Conservation (phyloP, 37 sponge, comb jelly and placozoan species). For the Ephydatia muelleri region DNA sequence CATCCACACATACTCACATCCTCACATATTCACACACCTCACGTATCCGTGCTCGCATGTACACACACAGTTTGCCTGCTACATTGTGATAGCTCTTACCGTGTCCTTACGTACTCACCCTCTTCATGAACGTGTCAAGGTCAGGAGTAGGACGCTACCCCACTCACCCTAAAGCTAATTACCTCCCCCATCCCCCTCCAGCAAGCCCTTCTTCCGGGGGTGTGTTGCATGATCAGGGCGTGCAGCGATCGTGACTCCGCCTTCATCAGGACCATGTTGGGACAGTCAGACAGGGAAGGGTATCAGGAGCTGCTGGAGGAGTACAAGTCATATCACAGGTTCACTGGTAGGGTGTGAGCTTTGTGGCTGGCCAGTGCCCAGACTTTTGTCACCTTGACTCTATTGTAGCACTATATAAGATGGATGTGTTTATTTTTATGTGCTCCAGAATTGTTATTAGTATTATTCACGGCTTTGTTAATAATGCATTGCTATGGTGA, state of each 20-base stretch:
- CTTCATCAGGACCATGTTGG: slow-evolving; percentile 49
- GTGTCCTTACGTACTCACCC: not conserved
- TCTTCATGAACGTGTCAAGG: not conserved
- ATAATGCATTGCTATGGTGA: too few species aligned
- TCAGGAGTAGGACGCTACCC: not conserved
- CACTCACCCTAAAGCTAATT: not conserved
- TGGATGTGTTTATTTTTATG: too few species aligned
- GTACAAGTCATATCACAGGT: slow-evolving; percentile 37
- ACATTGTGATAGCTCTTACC: not conserved
- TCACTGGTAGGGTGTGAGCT: slow-evolving; percentile 44
- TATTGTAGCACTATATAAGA: too few species aligned
- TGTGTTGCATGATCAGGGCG: slow-evolving; percentile 36
- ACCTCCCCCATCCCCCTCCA: not conserved
- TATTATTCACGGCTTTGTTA: too few species aligned
- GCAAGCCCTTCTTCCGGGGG: slow-evolving; percentile 42
- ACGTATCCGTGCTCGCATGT: not conserved
- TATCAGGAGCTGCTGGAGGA: slow-evolving; percentile 28
- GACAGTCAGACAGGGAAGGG: slow-evolving; percentile 27
- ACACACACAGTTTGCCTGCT: not conserved
- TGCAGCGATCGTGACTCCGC: slow-evolving; percentile 28
- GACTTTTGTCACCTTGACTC: too few species aligned
- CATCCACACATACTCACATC: not conserved
- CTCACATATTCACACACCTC: not conserved
- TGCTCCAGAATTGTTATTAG: too few species aligned
- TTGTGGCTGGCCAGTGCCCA: not conserved